Percentiles rank a stretch among this genome's conserved stretches.
Conservation (phyloP, 2,888 invertebrate genomes). For the Euclidia mi region DNA sequence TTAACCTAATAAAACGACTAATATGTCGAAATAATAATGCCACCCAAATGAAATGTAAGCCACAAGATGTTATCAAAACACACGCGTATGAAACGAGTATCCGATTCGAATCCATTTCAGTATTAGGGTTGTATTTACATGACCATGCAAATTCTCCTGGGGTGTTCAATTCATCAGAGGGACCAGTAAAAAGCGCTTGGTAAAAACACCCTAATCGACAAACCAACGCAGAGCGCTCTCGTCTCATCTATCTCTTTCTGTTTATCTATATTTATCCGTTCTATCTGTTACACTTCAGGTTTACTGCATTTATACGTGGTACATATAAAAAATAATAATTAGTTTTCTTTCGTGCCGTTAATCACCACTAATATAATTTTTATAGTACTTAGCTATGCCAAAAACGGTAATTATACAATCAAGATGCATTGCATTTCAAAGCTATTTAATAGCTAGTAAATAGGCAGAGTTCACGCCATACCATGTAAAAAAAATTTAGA, state of each 20-base stretch:
- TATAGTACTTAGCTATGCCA: no score
- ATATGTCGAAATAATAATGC: background rate
- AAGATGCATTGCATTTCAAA: no score
- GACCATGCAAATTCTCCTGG: conserved; percentile 39
- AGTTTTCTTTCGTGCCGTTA: no score
- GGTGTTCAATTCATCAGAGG: conserved; percentile 39
- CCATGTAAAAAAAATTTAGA: no score
- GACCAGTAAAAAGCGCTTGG: conserved; percentile 23
- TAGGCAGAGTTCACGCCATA: no score
- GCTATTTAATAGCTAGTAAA: no score
- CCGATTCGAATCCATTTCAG: conserved; percentile 41
- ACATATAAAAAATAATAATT: no score
- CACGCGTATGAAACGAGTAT: conserved; percentile 21
- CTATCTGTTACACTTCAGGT: no score
- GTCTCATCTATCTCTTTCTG: background rate
- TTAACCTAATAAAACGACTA: no score
- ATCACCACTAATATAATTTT: no score
- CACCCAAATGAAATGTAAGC: background rate
- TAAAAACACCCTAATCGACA: conserved; percentile 10
- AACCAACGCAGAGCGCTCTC: background rate
- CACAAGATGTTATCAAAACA: conserved; percentile 1
- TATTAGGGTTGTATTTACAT: conserved; percentile 50
- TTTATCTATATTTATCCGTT: background rate
- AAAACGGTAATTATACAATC: no score
- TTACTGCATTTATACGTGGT: no score